These are phyloP conservation scores for Macrotrachela quadricornifera DNA, from an alignment of 1,140 invertebrate species.

Conservation along the genomic window DNA sequence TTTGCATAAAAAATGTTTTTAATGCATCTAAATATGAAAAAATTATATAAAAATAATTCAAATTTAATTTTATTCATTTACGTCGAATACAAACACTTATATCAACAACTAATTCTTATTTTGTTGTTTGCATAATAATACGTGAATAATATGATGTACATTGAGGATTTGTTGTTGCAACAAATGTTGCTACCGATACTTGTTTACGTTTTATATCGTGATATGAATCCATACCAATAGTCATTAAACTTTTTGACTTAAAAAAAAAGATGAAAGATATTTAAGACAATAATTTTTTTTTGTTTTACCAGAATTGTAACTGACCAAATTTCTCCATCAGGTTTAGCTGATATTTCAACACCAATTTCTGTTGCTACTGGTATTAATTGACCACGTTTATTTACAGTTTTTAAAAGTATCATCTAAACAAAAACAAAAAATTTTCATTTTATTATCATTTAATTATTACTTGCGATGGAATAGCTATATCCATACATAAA, in stretches of 20 bases:
- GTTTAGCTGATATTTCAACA: conserved; percentile 84
- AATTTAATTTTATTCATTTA: too few species aligned
- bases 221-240: conserved; percentile 6
- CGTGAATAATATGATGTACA: conserved; percentile 53
- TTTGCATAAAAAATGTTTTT: background rate
- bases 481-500: background rate
- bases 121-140: conserved; percentile 42
- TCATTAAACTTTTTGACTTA: conserved; percentile 1
- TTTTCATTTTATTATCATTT: background rate
- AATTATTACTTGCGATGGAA: conserved; percentile 25
- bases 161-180: conserved; percentile 50
- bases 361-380: conserved; percentile 62
- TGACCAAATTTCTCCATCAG: conserved; percentile 72
- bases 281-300: too few species aligned
- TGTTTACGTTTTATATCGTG: conserved; percentile 28
- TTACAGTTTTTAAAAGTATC: conserved; percentile 19
- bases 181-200: conserved; percentile 50
- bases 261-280: too few species aligned
- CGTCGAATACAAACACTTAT: too few species aligned
- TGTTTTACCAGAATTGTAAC: conserved; percentile 35
- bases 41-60: conserved; percentile 33
- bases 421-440: conserved; percentile 9
- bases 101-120: conserved; percentile 51
- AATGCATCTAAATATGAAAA: conserved; percentile 26
- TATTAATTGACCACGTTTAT: conserved; percentile 15